A percentile compares a stretch with the other conserved stretches of the same genome.
Evolutionary conservation across 2,888 invertebrate genomes (phyloP).

Genomic region (Apodemia hepburni): DNA sequence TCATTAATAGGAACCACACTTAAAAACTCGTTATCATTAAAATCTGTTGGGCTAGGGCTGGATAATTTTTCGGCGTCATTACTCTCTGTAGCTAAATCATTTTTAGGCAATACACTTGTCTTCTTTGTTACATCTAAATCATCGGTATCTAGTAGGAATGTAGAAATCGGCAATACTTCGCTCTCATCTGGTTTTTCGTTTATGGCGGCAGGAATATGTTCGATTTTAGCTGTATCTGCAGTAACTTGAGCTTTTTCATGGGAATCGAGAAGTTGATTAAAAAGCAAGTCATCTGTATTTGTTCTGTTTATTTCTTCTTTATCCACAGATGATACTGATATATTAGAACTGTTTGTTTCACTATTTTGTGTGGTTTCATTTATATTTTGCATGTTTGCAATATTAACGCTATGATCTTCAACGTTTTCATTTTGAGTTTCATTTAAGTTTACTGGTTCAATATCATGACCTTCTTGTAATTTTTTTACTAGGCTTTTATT

Average conservation of each 20-base stretch:
- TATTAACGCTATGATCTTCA: constrained; percentile 46
- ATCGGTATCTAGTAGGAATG: constrained; percentile 64
- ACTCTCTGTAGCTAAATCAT: constrained; percentile 33
- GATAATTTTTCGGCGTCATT: constrained; percentile 22
- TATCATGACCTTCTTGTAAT: constrained; percentile 77
- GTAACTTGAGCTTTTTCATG: neutral
- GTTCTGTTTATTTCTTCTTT: constrained; percentile 1
- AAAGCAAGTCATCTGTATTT: neutral
- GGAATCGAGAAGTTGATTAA: neutral
- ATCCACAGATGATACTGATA: constrained; percentile 5
- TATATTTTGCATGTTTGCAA: constrained; percentile 23
- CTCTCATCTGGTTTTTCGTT: constrained; percentile 22
- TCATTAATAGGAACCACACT: constrained; percentile 61
- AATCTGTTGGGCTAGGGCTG: constrained; percentile 27
- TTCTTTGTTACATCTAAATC: constrained; percentile 51
- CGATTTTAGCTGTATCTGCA: constrained; percentile 3
- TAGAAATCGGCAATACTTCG: constrained; percentile 46
- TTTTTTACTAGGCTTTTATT: constrained; percentile 80
- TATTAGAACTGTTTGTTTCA: constrained; percentile 16
- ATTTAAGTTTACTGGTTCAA: constrained; percentile 60
- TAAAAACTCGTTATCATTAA: constrained; percentile 46
- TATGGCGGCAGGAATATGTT: constrained; percentile 17
- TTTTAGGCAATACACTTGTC: constrained; percentile 30
- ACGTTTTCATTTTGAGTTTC: constrained; percentile 66
- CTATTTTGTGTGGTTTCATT: constrained; percentile 20